These are phyloP conservation scores for Sebastes oblongus DNA, from an alignment of 2,797 vertebrate genomes.

Conservation along the genomic window DNA sequence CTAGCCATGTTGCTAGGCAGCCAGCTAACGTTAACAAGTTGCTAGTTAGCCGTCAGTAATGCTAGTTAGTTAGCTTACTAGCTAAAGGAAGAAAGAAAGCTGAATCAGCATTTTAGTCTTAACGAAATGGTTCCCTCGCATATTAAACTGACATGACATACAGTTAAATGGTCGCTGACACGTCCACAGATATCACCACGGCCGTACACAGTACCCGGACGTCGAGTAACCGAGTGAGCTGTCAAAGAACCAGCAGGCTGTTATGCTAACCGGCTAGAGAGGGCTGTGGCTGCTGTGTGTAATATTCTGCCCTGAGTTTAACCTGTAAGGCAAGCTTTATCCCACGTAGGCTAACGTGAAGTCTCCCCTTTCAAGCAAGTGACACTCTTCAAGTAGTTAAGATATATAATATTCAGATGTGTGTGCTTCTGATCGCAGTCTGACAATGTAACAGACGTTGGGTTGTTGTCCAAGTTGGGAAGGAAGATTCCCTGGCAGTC, in stretches of 20 bases:
- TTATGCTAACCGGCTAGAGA: not conserved
- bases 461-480: accelerated
- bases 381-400: accelerated
- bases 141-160: not conserved
- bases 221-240: constrained; percentile 47
- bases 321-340: not conserved
- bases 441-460: accelerated
- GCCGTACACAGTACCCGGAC: not conserved
- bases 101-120: too few relatives aligned
- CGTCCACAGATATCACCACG: constrained; percentile 24
- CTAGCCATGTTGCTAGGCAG: constrained; percentile 31
- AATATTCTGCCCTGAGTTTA: not conserved
- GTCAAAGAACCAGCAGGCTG: constrained; percentile 44
- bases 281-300: accelerated
- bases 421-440: accelerated
- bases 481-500: not conserved
- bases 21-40: not conserved
- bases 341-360: not conserved
- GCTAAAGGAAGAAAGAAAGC: not conserved
- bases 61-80: not conserved
- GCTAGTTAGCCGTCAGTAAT: not conserved
- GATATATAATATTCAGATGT: accelerated
- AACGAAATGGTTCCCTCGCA: not conserved
- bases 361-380: accelerated
- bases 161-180: constrained; percentile 22